These are phyloP conservation scores for Eupithecia subfuscata DNA, from an alignment of 2,888 invertebrate genomes.

Conservation along the genomic window DNA sequence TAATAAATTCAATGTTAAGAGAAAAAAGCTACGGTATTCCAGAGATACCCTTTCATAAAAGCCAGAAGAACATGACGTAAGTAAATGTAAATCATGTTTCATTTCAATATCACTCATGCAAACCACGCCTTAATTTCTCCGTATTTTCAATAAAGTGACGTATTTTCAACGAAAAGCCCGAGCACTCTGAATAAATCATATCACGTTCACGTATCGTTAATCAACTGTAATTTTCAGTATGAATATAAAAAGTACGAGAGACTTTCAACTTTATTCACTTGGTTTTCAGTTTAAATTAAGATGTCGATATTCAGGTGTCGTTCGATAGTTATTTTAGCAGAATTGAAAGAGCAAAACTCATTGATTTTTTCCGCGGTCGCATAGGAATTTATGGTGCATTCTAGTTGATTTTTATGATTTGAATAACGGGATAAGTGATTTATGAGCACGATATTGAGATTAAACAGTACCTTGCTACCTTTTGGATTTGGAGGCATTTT, in stretches of 20 bases:
- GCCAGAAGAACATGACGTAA: background rate
- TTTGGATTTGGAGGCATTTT: too few relatives aligned
- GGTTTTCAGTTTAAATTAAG: background rate
- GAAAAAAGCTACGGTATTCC: background rate
- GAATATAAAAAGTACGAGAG: conserved; percentile 25
- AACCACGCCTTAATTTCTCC: conserved; percentile 11
- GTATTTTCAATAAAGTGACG: conserved; percentile 24
- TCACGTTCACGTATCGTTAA: conserved; percentile 37
- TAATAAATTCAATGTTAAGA: background rate
- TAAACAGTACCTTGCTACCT: too few relatives aligned
- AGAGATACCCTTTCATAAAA: background rate
- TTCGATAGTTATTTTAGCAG: conserved; percentile 21
- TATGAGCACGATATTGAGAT: background rate
- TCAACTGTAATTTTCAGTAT: conserved; percentile 32
- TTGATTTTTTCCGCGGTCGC: conserved; percentile 7
- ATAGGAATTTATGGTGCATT: conserved; percentile 13
- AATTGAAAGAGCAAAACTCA: conserved; percentile 7
- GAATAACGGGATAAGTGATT: background rate
- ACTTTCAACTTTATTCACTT: conserved; percentile 18
- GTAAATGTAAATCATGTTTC: background rate
- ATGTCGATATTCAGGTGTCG: conserved; percentile 6
- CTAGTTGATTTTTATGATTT: background rate
- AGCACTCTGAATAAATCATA: conserved; percentile 36
- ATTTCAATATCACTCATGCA: conserved; percentile 1
- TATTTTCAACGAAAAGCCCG: conserved; percentile 17